Evolutionary conservation across 2,113 vertebrate genomes (phyloP).

Genomic region (Diadophis punctatus): DNA sequence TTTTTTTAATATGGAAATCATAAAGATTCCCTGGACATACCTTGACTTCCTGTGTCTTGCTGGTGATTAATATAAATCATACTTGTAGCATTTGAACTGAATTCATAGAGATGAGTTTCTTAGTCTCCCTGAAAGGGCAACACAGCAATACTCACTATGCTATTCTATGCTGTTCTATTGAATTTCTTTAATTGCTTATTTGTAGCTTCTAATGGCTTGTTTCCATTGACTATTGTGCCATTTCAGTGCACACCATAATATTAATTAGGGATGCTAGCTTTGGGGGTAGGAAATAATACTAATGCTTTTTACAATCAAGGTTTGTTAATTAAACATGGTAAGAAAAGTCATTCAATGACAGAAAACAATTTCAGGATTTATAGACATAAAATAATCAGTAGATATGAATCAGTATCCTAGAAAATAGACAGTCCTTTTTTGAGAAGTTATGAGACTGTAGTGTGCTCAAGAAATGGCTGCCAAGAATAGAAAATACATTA

Average conservation of each 20-base stretch:
- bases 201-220: neutral
- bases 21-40: constrained; percentile 7
- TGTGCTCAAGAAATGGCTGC: neutral
- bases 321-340: neutral
- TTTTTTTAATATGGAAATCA: neutral
- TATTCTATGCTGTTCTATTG: neutral
- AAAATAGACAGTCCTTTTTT: neutral
- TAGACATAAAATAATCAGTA: neutral
- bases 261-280: neutral
- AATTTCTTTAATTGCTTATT: neutral
- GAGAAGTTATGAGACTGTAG: neutral
- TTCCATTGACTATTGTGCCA: neutral
- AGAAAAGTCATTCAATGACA: neutral
- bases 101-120: constrained; percentile 7
- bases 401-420: neutral
- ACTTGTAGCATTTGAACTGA: constrained; percentile 17
- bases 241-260: neutral
- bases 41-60: constrained; percentile 13
- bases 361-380: neutral
- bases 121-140: constrained; percentile 9
- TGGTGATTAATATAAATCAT: constrained; percentile 4
- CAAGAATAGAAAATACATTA: neutral
- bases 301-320: neutral
- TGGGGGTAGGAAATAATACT: neutral
- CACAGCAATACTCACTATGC: constrained; percentile 7